Evolutionary conservation across 2,797 vertebrate genomes (phyloP).

Genomic region (Pantherophis alleghaniensis): DNA sequence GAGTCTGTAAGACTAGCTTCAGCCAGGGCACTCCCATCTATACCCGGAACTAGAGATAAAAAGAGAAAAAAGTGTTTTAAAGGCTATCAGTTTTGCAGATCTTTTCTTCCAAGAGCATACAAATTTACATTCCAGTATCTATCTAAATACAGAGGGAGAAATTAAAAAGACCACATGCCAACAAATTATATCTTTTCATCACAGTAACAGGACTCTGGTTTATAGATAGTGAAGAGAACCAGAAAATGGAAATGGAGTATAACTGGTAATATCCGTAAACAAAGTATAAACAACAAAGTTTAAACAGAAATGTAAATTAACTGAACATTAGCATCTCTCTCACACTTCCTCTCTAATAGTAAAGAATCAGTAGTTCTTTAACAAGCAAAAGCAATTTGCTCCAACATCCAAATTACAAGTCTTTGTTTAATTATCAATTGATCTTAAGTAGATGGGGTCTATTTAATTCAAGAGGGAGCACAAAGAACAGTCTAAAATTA

Average conservation of each 20-base stretch:
- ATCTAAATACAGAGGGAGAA: not conserved
- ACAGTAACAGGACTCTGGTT: not conserved
- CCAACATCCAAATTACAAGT: not conserved
- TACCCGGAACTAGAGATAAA: slow-evolving; percentile 85
- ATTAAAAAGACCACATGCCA: not conserved
- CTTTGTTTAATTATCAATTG: not conserved
- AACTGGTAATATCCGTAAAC: not conserved
- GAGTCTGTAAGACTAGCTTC: slow-evolving; percentile 96
- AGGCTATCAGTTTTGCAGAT: not conserved
- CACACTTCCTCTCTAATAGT: not conserved
- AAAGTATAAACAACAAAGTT: not conserved
- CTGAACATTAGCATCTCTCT: not conserved
- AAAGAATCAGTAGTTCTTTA: not conserved
- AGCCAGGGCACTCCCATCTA: slow-evolving; percentile 87
- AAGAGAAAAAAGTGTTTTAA: slow-evolving; percentile 38
- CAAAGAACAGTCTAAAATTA: not conserved
- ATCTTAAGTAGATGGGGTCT: not conserved
- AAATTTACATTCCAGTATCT: not conserved
- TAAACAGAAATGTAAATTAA: not conserved
- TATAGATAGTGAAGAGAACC: not conserved
- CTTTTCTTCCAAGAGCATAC: not conserved
- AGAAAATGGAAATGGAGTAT: not conserved
- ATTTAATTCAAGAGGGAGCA: not conserved
- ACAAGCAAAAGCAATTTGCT: not conserved
- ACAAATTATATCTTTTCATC: not conserved